Conservation (phyloP, 1,140 invertebrate genomes). For the Pachyrhynchus sulphureomaculatus region DNA sequence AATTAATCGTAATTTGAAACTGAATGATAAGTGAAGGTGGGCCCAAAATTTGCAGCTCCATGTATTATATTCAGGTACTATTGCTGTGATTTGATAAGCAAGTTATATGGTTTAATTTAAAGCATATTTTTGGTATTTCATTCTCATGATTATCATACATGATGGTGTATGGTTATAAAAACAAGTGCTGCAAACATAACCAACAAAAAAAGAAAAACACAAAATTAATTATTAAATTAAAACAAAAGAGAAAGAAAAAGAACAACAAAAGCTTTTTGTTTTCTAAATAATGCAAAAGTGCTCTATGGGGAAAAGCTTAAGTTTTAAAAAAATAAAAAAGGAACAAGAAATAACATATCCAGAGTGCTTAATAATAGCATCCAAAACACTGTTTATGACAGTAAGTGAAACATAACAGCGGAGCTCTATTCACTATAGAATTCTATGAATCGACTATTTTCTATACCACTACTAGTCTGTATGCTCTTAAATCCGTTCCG, state of each 20-base stretch:
- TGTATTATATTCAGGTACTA: constrained; percentile 43
- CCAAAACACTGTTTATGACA: no score
- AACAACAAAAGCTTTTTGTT: constrained; percentile 4
- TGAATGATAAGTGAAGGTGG: constrained; percentile 4
- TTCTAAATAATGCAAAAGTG: background rate
- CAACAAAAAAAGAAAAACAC: constrained; percentile 20
- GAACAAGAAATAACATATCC: no score
- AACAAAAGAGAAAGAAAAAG: constrained; percentile 3
- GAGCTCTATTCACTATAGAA: no score
- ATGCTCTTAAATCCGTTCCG: no score
- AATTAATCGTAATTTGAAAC: constrained; percentile 4
- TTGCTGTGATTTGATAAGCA: constrained; percentile 27
- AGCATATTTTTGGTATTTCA: constrained; percentile 15
- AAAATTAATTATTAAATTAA: constrained; percentile 7
- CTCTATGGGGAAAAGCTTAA: background rate
- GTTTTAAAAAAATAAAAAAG: no score
- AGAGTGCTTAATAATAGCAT: no score
- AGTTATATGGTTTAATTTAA: background rate
- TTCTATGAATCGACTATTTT: no score
- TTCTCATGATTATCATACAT: constrained; percentile 27
- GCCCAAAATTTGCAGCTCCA: constrained; percentile 35
- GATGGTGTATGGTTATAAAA: constrained; percentile 33
- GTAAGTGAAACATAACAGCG: no score
- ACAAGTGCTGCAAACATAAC: constrained; percentile 40
- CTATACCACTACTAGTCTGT: no score